Percentiles rank a stretch among this genome's conserved stretches.
Evolutionary conservation across 92 coral and sea anemone species (phyloP).

Genomic region (Epizoanthus ramosus): DNA sequence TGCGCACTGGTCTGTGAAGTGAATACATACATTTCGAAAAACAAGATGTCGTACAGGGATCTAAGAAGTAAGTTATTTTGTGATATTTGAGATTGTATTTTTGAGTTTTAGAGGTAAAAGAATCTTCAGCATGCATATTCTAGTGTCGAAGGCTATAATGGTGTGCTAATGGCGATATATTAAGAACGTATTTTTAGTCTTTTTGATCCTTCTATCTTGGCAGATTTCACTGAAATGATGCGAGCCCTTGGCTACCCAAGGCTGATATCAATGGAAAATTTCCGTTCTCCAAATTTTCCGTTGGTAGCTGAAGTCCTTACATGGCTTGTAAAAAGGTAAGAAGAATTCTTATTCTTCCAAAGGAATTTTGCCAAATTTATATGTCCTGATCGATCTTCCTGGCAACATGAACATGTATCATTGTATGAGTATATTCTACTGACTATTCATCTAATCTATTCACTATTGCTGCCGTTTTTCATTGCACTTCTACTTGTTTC

Average conservation of each 20-base stretch:
- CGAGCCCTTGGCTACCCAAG: slow-evolving; percentile 97
- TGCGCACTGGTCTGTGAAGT: slow-evolving; percentile 71
- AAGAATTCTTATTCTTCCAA: neutral
- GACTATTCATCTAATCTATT: too few species aligned
- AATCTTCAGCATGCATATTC: neutral
- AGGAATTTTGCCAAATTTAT: too few species aligned
- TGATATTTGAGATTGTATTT: neutral
- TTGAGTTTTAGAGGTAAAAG: neutral
- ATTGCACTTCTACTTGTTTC: too few species aligned
- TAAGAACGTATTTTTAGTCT: neutral
- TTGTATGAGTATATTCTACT: too few species aligned
- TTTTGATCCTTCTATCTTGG: slow-evolving; percentile 32
- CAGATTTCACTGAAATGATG: slow-evolving; percentile 99
- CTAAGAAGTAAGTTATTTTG: slow-evolving; percentile 84
- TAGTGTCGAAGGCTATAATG: neutral
- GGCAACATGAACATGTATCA: too few species aligned
- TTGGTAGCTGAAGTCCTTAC: slow-evolving; percentile 96
- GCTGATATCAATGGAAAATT: slow-evolving; percentile 99
- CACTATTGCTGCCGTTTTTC: too few species aligned
- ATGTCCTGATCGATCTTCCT: too few species aligned
- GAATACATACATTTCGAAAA: slow-evolving; percentile 31
- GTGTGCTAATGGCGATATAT: neutral
- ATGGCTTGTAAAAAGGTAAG: slow-evolving; percentile 96
- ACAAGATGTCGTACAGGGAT: slow-evolving; percentile 96
- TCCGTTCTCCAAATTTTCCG: slow-evolving; percentile 95